Percentiles rank a stretch among this genome's conserved stretches.
These are phyloP conservation scores for Candoia aspera DNA, from an alignment of 2,113 vertebrate species.

Conservation along the genomic window DNA sequence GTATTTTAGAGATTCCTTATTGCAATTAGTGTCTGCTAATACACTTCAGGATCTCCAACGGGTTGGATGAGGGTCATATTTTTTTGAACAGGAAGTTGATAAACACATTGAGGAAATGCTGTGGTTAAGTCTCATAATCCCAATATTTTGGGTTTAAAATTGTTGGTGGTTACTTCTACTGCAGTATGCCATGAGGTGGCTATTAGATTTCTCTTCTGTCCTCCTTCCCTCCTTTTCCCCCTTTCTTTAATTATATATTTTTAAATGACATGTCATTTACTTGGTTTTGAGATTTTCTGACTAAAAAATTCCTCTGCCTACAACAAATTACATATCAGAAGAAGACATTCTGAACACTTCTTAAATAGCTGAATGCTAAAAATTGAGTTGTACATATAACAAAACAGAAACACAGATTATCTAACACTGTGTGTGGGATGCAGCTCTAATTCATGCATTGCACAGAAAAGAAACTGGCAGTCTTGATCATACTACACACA, in stretches of 20 bases:
- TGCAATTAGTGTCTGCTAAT: conserved; percentile 31
- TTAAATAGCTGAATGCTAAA: conserved; percentile 67
- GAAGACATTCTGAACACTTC: conserved; percentile 68
- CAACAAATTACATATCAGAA: conserved; percentile 65
- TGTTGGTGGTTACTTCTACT: conserved; percentile 61
- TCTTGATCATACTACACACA: conserved; percentile 74
- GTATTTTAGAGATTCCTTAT: background rate
- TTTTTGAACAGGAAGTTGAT: conserved; percentile 49
- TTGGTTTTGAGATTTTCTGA: conserved; percentile 65
- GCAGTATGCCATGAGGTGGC: conserved; percentile 58
- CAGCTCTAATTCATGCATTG: conserved; percentile 72
- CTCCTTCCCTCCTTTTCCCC: conserved; percentile 52
- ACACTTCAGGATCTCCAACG: conserved; percentile 51
- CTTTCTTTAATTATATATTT: conserved; percentile 64
- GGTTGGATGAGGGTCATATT: conserved; percentile 40
- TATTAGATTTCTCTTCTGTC: conserved; percentile 48
- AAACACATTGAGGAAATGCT: conserved; percentile 64
- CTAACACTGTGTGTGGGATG: conserved; percentile 80
- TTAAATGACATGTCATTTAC: conserved; percentile 61
- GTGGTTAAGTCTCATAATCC: conserved; percentile 61
- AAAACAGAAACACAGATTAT: conserved; percentile 77
- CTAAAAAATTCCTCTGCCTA: conserved; percentile 64
- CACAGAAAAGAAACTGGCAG: conserved; percentile 73
- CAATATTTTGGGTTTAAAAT: conserved; percentile 64
- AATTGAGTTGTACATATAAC: conserved; percentile 73